These are phyloP conservation scores for Takifugu bimaculatus DNA, from an alignment of 2,113 vertebrate species.

Conservation along the genomic window DNA sequence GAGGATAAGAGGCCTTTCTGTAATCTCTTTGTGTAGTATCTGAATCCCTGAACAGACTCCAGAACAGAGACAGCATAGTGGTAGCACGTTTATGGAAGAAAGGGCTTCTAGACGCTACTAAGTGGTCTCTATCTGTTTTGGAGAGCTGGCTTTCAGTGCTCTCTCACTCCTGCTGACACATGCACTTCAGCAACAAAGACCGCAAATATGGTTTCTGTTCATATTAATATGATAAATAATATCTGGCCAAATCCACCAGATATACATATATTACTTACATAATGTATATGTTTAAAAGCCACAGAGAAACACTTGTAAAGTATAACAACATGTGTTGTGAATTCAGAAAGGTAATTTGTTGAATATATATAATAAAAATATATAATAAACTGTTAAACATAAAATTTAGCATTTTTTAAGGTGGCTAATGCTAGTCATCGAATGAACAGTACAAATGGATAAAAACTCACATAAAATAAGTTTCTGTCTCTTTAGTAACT, in stretches of 20 bases:
- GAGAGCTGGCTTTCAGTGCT: constrained; percentile 57
- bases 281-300: no score
- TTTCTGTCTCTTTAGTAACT: constrained; percentile 40
- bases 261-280: no score
- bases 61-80: constrained; percentile 50
- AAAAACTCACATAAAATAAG: background rate
- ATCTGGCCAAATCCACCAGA: no score
- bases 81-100: constrained; percentile 53
- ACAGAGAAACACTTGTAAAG: background rate
- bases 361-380: no score
- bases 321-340: background rate
- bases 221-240: constrained; percentile 6
- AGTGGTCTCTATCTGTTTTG: constrained; percentile 68
- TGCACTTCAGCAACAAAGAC: constrained; percentile 45
- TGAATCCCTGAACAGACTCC: constrained; percentile 65
- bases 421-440: no score
- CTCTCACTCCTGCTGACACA: constrained; percentile 52
- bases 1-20: constrained; percentile 73
- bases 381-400: no score
- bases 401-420: no score
- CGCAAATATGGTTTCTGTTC: constrained; percentile 22
- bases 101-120: constrained; percentile 58
- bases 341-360: no score
- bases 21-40: constrained; percentile 68
- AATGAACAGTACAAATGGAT: background rate